Percentiles rank a stretch among this genome's conserved stretches.
Evolutionary conservation across 2,113 vertebrate genomes (phyloP).

Genomic region (Rhabdomys dilectus): DNA sequence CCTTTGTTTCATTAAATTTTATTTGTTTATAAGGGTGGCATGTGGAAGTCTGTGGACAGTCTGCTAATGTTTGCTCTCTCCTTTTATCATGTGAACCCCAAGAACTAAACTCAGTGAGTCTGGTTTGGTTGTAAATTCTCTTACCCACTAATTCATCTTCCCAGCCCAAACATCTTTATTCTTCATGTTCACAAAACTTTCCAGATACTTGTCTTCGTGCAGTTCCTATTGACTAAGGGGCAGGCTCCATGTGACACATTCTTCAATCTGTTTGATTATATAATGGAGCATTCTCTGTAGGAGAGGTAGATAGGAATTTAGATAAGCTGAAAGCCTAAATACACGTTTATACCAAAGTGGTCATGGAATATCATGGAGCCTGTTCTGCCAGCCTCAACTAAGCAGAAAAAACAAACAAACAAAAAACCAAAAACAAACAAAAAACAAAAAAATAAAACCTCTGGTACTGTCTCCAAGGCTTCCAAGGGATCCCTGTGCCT

Average conservation of each 20-base stretch:
- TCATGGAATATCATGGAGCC: fast-evolving
- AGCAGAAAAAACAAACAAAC: too few species aligned
- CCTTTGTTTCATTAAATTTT: not conserved
- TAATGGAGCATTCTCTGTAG: not conserved
- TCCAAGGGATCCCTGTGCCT: not conserved
- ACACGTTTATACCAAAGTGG: not conserved
- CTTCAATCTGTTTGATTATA: fast-evolving
- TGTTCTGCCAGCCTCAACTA: not conserved
- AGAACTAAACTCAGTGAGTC: not conserved
- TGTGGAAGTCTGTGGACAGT: not conserved
- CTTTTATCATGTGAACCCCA: not conserved
- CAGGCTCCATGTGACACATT: fast-evolving
- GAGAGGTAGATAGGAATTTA: not conserved
- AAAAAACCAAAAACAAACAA: too few species aligned
- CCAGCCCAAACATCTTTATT: not conserved
- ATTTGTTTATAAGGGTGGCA: not conserved
- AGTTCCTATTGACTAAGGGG: fast-evolving
- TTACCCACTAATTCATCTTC: not conserved
- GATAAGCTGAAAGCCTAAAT: not conserved
- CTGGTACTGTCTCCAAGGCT: not conserved
- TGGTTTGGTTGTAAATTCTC: not conserved
- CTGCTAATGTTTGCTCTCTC: not conserved
- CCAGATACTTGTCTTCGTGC: too few species aligned
- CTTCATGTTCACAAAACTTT: not conserved
- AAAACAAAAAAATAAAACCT: too few species aligned